Evolutionary conservation across 2,113 vertebrate genomes (phyloP), one percentile per base, ranked within the genome.

Genomic region (Cisticola juncidis): DNA sequence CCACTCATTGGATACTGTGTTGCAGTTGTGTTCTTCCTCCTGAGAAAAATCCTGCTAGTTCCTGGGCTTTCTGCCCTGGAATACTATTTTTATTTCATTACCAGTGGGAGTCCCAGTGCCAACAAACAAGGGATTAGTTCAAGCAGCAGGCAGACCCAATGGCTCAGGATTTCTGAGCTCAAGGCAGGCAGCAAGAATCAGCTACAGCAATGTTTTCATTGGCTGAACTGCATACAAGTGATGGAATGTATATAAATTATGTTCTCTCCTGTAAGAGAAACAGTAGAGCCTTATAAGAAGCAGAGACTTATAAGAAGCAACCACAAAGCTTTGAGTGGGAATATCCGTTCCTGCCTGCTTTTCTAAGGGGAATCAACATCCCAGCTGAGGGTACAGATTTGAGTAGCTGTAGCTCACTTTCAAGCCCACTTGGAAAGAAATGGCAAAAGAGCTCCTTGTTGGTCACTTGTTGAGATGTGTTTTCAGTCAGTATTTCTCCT

Each of bases 1-100:
- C 51, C 29, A 6, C 74, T 93, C n/a, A 36, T 45, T 87, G 50
- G 40, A 24, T 79, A 42, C 12, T 42, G 2, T 76, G 65, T 56
- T 56, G 53, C 51, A 48, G 9, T 51, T 65, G 16, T 36, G 19
- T 40, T 93, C 47, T 74, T 62, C 54, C 66, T 87, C 60, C 61
- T 60, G 72, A 86, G 86, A 29, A 31, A 58, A 81, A 36, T 57
- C 33, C 29, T 2, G 2, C 51, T 86, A 81, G 69, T 58, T 89
- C 33, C 69, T 81, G 65, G 51, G 74, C 73, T 89, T 84, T 87
- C 70, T 92, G 69, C 65, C 61, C 77, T 89, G 33, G 45, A 84
- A 64, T 81, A 74, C 36, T n/a, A 9, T 94, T 78, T 96, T 84
- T 81, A 62, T 85, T 88, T 91, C 81, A 72, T 91, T 94, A 72